Conservation (phyloP, 2,113 vertebrate genomes). For the Nestor notabilis region DNA sequence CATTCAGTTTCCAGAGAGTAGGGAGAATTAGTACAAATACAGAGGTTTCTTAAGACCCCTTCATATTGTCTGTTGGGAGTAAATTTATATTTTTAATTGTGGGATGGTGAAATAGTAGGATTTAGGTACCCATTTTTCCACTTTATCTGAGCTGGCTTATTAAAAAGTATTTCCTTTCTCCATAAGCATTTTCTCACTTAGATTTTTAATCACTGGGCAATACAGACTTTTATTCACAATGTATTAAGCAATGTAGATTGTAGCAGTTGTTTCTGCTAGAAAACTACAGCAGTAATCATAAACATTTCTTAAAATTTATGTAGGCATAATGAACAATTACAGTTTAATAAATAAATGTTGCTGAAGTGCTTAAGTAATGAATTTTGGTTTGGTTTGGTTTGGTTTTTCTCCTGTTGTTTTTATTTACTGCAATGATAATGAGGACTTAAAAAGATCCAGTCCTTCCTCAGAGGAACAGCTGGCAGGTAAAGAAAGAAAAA, state of each 20-base stretch:
- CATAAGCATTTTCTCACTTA: neutral
- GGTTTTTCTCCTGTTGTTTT: neutral
- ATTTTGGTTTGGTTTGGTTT: neutral
- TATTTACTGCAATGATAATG: neutral
- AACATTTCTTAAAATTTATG: conserved; percentile 3
- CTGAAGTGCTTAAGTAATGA: neutral
- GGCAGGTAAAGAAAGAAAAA: neutral
- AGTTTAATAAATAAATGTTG: conserved; percentile 23
- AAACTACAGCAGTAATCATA: neutral
- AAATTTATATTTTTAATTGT: neutral
- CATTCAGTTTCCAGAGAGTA: neutral
- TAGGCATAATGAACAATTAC: neutral
- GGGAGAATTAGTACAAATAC: neutral
- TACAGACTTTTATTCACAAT: neutral
- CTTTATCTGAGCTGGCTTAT: neutral
- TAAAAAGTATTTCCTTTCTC: neutral
- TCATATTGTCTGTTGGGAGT: neutral
- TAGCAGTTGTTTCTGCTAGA: neutral
- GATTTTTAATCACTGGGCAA: neutral
- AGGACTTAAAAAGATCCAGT: neutral
- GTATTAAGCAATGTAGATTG: neutral
- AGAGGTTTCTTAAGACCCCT: neutral
- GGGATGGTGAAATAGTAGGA: neutral
- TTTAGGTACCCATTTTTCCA: neutral
- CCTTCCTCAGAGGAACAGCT: neutral